Evolutionary conservation across 2,113 vertebrate species (phyloP).

Genomic region (Pitta sordida): DNA sequence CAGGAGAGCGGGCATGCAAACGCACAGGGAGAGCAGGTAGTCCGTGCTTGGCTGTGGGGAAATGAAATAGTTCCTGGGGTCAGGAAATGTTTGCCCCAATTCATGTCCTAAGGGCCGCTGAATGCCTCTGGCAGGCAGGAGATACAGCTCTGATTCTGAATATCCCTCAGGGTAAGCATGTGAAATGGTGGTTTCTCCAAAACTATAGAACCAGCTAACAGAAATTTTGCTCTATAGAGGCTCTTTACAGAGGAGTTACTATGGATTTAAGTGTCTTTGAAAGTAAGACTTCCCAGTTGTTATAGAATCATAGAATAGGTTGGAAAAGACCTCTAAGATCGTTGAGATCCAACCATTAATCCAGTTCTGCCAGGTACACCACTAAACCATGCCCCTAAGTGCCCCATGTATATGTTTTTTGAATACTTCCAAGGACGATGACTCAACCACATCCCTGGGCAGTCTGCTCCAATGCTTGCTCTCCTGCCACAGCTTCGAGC

Average conservation of each 20-base stretch:
- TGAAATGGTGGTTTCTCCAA: background rate
- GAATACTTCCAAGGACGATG: background rate
- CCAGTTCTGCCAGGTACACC: background rate
- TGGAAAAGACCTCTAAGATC: background rate
- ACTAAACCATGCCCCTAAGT: background rate
- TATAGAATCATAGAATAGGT: background rate
- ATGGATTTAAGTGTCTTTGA: background rate
- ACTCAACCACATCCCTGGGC: background rate
- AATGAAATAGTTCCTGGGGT: background rate
- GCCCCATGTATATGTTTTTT: background rate
- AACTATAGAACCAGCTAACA: background rate
- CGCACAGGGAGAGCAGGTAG: no score
- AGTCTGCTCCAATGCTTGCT: background rate
- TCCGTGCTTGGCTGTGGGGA: background rate
- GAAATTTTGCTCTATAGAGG: background rate
- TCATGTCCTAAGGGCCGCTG: background rate
- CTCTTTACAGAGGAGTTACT: background rate
- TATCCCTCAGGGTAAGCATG: accelerated
- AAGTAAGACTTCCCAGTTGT: background rate
- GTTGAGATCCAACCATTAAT: background rate
- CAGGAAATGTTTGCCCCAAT: background rate
- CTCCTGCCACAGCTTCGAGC: background rate
- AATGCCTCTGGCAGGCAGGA: background rate
- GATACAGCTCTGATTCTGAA: background rate
- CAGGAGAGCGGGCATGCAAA: background rate